Evolutionary conservation across 2,113 vertebrate genomes (phyloP), one percentile per base, ranked within the genome.

Genomic region (Alethe diademata): DNA sequence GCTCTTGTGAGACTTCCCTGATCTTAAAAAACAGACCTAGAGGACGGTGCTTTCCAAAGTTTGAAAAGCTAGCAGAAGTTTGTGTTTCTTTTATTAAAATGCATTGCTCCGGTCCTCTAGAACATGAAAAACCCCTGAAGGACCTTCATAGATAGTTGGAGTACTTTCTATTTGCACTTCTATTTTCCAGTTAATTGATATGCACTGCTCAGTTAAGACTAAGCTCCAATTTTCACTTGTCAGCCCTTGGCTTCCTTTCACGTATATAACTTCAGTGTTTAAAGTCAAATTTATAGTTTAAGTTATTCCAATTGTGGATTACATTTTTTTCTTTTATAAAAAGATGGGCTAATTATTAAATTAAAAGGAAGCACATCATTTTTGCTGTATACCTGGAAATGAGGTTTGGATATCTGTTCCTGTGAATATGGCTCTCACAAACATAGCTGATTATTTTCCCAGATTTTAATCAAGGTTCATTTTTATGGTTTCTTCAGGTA

Each of bases 1-100:
- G 17, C 2, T 78, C 35, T 48, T 6, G 0, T 62, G 23, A 5
- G n/a, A 40, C 7, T 72, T 82, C 8, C 6, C 2, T 18, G 11
- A 26, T 87, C 47, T 51, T 71, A 70, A 50, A 74, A 85, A 86
- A 25, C 31, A 76, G 12, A 9, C 18, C 53, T 65, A 65, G 51
- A 84, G 16, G 11, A 73, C n/a, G 38, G 3, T 15, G 6, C 19
- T 92, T 94, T 33, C 35, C 28, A 67, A 86, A 83, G 19, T 56
- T 70, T 85, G 11, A 70, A 89, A 75, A 88, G 3, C 5, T 45
- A 74, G 22, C 0, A 78, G 31, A 91, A 90, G 4, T 25, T 71
- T 72, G 8, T 61, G 14, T 54, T 76, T 82, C 29, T 12, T 56
- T 38, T n/a, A 69, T 50, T 79, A 67, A 93, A 94, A 86, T 62